Percentiles rank a stretch among this genome's conserved stretches.
These are phyloP conservation scores for Tiphia femorata DNA, from an alignment of 2,888 invertebrate species.

Conservation along the genomic window DNA sequence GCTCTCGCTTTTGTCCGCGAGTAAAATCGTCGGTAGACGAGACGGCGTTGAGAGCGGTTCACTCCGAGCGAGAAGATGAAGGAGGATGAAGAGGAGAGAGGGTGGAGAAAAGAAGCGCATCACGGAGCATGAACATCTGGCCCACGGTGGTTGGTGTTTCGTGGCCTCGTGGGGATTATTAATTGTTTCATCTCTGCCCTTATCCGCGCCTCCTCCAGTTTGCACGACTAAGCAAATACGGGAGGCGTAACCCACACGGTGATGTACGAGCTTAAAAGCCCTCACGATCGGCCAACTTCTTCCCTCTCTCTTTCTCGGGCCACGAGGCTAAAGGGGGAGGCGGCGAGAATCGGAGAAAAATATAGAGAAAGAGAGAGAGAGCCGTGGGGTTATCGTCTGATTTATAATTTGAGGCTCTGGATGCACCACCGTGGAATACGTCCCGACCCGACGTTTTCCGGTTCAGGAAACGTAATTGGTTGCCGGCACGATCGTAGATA, in stretches of 20 bases:
- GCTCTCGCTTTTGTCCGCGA: too few relatives aligned
- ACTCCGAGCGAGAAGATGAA: constrained; percentile 12
- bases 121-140: constrained; percentile 40
- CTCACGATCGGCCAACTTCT: constrained; percentile 50
- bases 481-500: constrained; percentile 57
- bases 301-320: constrained; percentile 13
- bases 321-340: neutral
- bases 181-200: constrained; percentile 66
- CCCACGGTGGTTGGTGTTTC: constrained; percentile 46
- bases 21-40: too few relatives aligned
- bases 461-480: constrained; percentile 66
- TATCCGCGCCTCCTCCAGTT: constrained; percentile 60
- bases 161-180: constrained; percentile 56
- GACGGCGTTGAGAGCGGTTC: too few relatives aligned
- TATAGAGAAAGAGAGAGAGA: constrained; percentile 26
- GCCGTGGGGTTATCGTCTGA: constrained; percentile 55
- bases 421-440: constrained; percentile 46
- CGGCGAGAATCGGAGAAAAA: constrained; percentile 23
- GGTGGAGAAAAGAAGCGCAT: constrained; percentile 20
- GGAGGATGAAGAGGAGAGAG: neutral
- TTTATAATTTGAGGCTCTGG: constrained; percentile 61
- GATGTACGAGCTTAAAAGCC: constrained; percentile 68
- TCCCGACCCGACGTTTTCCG: constrained; percentile 60
- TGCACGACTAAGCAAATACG: constrained; percentile 67
- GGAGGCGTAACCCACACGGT: constrained; percentile 64